These are phyloP conservation scores for Apodemus agrarius DNA, from an alignment of 2,797 vertebrate genomes.

Conservation along the genomic window DNA sequence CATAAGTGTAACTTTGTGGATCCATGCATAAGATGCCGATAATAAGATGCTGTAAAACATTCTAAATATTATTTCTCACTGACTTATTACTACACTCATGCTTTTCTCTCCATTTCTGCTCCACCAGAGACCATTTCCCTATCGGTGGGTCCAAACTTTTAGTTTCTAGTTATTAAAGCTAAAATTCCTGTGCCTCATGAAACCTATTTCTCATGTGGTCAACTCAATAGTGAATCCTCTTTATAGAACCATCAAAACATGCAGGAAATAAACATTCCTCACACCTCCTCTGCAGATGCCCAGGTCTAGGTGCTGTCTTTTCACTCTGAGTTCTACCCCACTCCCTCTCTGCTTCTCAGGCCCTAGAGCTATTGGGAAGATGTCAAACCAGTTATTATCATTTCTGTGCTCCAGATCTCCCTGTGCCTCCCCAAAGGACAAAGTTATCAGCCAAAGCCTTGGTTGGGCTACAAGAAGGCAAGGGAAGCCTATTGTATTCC, in stretches of 20 bases:
- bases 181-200: not conserved
- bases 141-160: not conserved
- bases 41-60: not conserved
- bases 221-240: not conserved
- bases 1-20: not conserved
- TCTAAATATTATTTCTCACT: slow-evolving; percentile 22
- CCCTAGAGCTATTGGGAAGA: not conserved
- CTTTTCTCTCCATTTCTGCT: not conserved
- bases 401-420: not conserved
- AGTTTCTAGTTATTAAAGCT: not conserved
- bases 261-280: not conserved
- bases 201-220: not conserved
- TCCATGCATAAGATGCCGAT: slow-evolving; percentile 10
- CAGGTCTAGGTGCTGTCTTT: not conserved
- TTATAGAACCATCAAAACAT: not conserved
- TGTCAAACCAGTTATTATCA: not conserved
- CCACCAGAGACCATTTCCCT: not conserved
- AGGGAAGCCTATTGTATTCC: not conserved
- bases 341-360: not conserved
- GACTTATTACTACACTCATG: not conserved
- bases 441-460: not conserved
- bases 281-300: not conserved
- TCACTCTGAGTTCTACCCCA: not conserved
- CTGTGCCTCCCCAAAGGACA: not conserved
- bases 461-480: not conserved